A percentile compares a stretch with the other conserved stretches of the same genome.
phyloP scores from a whole-genome alignment of 1,140 invertebrate genomes.

The Tribolium madens region DNA sequence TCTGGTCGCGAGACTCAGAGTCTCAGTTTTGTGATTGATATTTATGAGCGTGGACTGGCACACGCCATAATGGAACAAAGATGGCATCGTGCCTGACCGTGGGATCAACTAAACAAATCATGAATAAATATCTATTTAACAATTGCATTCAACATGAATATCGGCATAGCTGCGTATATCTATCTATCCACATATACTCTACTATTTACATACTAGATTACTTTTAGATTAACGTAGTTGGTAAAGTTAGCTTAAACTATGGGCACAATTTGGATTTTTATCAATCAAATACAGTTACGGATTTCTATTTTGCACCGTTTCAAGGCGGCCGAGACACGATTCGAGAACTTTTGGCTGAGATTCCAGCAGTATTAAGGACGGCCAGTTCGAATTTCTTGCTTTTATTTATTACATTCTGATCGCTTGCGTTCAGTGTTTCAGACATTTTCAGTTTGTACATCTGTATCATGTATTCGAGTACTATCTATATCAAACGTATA shows the following conservation, averaged over 20 bases:
- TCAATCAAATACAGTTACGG: neutral
- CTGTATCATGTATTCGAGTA: conserved; percentile 64
- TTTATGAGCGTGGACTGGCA: conserved; percentile 62
- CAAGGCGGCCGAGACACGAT: conserved; percentile 3
- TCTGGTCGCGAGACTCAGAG: conserved; percentile 14
- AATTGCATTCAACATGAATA: conserved; percentile 58
- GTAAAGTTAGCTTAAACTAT: conserved; percentile 65
- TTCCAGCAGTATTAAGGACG: conserved; percentile 61
- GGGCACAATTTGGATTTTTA: conserved; percentile 65
- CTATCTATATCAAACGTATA: conserved; percentile 64
- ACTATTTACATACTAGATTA: conserved; percentile 60
- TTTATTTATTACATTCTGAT: neutral
- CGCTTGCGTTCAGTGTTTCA: conserved; percentile 36
- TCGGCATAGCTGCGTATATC: conserved; percentile 60
- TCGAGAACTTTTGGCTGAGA: neutral
- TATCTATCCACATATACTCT: conserved; percentile 64
- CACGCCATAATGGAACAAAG: conserved; percentile 57
- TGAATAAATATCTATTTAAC: conserved; percentile 63
- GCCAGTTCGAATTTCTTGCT: conserved; percentile 59
- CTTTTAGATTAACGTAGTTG: conserved; percentile 61
- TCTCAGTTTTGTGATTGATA: conserved; percentile 57
- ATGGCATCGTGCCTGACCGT: conserved; percentile 64
- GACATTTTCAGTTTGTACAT: conserved; percentile 56
- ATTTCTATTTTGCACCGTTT: conserved; percentile 34
- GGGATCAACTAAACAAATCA: conserved; percentile 67